Evolutionary conservation across 2,888 invertebrate species (phyloP), one percentile per base, ranked within the genome.

Genomic region (Acanthosepion pharaonis): DNA sequence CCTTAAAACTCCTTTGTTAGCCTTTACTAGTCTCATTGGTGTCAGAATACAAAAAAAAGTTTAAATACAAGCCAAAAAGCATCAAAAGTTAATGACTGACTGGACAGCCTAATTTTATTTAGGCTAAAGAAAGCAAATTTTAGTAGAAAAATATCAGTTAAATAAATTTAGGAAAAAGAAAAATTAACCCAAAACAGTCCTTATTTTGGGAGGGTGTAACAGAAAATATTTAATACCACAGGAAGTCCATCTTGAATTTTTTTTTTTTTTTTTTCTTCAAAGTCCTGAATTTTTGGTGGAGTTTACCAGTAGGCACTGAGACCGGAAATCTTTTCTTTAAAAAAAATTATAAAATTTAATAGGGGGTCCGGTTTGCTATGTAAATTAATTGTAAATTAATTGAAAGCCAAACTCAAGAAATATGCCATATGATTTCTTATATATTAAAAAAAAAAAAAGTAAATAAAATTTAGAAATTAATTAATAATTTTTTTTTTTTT

Each of bases 1-100:
- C 78, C 94, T 94, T 94, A 48, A 94, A 94, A 95, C 95, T 95
- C 95, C 48, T 94, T 91, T 91, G 91, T 51, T 95, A 95, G 95
- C 94, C 94, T 95, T 95, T 94, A 94, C 95, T 94, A 94, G 95
- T 94, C 95, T 78, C 91, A 94, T 25, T 49, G 94, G 94, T 55
- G 55, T 59, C 91, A 53, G 94, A 33, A 78, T 78, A 78, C 78
- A 78, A 33, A 78, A 59, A 59, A 59, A 59, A 78, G 78, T 59
- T 49, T 49, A 51, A 78, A n/a, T 33, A 78, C 78, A n/a, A 78
- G 33, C 15, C 78, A 78, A 78, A 78, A 78, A n/a, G n/a, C 18
- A n/a, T 78, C 33, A n/a, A 11, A 78, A 11, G 2, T 59, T 59
- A 23, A 78, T 78, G 78, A 78, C 78, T 78, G 78, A 78, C 78